Evolutionary conservation across 2,888 invertebrate species (phyloP).

Genomic region (Mystacides longicornis): DNA sequence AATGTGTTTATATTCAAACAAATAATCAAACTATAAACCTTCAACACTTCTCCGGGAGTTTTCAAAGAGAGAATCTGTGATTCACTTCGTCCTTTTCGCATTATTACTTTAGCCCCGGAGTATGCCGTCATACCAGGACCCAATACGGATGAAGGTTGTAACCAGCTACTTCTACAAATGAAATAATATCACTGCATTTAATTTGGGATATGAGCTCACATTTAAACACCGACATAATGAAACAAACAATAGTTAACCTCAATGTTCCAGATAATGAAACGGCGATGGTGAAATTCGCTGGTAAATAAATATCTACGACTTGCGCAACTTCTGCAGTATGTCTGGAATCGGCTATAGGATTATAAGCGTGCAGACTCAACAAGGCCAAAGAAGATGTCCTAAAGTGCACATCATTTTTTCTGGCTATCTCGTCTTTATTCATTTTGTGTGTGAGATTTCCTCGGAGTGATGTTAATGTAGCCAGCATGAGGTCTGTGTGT

Average conservation of each 20-base stretch:
- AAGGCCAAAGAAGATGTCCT: constrained; percentile 45
- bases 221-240: no score
- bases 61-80: constrained; percentile 12
- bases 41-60: background rate
- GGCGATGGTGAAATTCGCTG: constrained; percentile 48
- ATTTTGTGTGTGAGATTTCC: constrained; percentile 60
- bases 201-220: background rate
- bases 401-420: constrained; percentile 56
- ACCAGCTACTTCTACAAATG: constrained; percentile 35
- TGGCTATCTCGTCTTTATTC: constrained; percentile 47
- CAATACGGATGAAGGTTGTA: constrained; percentile 36
- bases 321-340: constrained; percentile 62
- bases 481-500: constrained; percentile 45
- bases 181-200: background rate
- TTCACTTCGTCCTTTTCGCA: constrained; percentile 5
- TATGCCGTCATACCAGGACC: constrained; percentile 41
- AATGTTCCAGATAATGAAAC: constrained; percentile 24
- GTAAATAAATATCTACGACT: constrained; percentile 59
- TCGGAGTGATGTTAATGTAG: constrained; percentile 55
- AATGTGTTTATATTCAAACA: background rate
- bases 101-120: constrained; percentile 36
- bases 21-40: no score
- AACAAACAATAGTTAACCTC: no score
- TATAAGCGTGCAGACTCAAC: constrained; percentile 46
- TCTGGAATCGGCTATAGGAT: constrained; percentile 56